These are phyloP conservation scores for Hydra vulgaris DNA, from an alignment of 30 jellyfish, hydroid and myxozoan genomes.

Conservation along the genomic window DNA sequence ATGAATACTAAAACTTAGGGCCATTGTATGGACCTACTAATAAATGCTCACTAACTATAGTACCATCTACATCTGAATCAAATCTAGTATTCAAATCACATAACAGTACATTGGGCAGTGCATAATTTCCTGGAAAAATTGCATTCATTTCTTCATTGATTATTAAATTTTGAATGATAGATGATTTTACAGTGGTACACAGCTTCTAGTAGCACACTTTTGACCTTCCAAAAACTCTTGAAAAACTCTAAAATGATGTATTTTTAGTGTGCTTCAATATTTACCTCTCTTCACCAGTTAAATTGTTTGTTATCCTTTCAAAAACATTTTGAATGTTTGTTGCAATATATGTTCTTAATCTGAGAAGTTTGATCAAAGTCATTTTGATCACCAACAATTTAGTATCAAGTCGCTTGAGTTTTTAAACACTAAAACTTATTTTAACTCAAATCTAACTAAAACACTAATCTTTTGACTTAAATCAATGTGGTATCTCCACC, in stretches of 20 bases:
- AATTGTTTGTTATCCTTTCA: neutral
- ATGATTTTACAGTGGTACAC: neutral
- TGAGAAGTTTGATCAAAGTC: neutral
- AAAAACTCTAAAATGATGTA: neutral
- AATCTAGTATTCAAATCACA: neutral
- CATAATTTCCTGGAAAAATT: neutral
- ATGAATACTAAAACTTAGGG: neutral
- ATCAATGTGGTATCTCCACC: no score
- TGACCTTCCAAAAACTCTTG: neutral
- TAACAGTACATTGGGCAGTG: neutral
- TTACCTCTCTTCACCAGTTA: neutral
- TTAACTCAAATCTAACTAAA: no score
- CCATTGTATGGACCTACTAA: neutral
- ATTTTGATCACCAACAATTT: neutral
- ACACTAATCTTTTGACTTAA: no score
- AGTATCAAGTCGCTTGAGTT: no score
- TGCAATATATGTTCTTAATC: neutral
- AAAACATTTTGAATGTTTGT: neutral
- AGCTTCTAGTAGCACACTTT: neutral
- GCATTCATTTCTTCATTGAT: neutral
- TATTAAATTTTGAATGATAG: neutral
- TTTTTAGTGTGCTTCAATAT: neutral
- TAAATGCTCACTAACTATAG: neutral
- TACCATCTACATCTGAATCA: neutral
- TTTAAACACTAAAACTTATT: no score